phyloP scores from a whole-genome alignment of 2,888 invertebrate genomes.

The Coelogynopora nodosa region DNA sequence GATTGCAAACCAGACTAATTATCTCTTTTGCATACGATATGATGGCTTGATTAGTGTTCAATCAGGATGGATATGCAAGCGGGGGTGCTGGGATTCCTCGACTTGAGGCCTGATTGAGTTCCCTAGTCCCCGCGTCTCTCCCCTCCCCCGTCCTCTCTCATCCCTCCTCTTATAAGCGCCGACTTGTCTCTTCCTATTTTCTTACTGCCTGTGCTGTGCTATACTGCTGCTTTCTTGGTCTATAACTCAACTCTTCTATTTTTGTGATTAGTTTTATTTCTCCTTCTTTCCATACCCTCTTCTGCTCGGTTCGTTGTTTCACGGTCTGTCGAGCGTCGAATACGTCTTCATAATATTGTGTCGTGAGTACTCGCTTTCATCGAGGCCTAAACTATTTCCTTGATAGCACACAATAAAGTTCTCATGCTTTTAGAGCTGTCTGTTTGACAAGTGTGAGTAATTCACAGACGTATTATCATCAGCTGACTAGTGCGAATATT shows the following conservation, averaged over 20 bases:
- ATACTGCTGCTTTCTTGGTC: neutral
- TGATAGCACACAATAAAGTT: no score
- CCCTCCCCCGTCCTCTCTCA: constrained; percentile 6
- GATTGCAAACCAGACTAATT: constrained; percentile 44
- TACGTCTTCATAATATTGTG: constrained; percentile 25
- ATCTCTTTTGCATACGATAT: constrained; percentile 43
- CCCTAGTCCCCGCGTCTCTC: constrained; percentile 9
- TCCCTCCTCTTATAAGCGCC: constrained; percentile 19
- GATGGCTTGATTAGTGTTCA: constrained; percentile 42
- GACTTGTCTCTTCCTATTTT: constrained; percentile 32
- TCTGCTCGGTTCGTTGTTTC: neutral
- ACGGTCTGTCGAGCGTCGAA: neutral
- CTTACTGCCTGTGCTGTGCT: constrained; percentile 13
- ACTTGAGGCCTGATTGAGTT: constrained; percentile 7
- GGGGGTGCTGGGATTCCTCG: neutral
- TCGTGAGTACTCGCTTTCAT: no score
- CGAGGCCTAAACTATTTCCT: no score
- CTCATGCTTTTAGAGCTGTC: no score
- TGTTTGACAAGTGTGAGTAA: no score
- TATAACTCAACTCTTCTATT: neutral
- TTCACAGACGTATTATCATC: no score
- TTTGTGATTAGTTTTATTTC: neutral
- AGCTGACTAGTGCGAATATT: no score
- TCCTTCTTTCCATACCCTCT: neutral
- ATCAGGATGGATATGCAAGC: constrained; percentile 25